These are phyloP conservation scores for Cygnus buccinator DNA, from an alignment of 2,113 vertebrate genomes.

Conservation along the genomic window DNA sequence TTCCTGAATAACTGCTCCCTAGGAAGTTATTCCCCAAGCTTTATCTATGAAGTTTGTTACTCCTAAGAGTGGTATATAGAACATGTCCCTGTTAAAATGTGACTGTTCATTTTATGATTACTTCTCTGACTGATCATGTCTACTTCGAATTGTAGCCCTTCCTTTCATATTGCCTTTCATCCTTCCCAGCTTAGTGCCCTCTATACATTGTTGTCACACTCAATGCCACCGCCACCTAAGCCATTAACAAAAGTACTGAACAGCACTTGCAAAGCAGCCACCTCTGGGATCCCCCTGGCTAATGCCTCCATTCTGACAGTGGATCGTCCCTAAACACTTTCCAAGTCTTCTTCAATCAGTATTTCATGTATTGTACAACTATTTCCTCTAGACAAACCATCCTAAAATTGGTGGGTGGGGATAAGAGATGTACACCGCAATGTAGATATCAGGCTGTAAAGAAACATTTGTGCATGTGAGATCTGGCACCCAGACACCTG, in stretches of 20 bases:
- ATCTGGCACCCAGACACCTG: not conserved
- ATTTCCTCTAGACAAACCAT: not conserved
- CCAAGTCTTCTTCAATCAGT: not conserved
- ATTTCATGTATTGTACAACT: not conserved
- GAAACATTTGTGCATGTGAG: not conserved
- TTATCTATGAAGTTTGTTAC: not conserved
- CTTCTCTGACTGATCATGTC: not conserved
- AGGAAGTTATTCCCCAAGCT: not conserved
- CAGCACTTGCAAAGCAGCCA: not conserved
- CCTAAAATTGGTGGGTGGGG: not conserved
- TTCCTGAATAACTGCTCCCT: not conserved
- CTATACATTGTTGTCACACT: not conserved
- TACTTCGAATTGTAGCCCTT: not conserved
- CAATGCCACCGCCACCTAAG: not conserved
- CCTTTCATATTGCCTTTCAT: not conserved
- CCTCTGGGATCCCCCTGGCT: not conserved
- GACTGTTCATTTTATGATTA: not conserved
- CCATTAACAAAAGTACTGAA: not conserved
- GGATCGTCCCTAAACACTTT: not conserved
- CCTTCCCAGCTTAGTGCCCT: not conserved
- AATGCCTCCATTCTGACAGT: not conserved
- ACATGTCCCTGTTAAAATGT: not conserved
- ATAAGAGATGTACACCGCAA: not conserved
- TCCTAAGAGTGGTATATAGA: not conserved
- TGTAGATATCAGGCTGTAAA: not conserved